Evolutionary conservation across 2,113 vertebrate genomes (phyloP).

Genomic region (Telmatochromis brachygnathus): DNA sequence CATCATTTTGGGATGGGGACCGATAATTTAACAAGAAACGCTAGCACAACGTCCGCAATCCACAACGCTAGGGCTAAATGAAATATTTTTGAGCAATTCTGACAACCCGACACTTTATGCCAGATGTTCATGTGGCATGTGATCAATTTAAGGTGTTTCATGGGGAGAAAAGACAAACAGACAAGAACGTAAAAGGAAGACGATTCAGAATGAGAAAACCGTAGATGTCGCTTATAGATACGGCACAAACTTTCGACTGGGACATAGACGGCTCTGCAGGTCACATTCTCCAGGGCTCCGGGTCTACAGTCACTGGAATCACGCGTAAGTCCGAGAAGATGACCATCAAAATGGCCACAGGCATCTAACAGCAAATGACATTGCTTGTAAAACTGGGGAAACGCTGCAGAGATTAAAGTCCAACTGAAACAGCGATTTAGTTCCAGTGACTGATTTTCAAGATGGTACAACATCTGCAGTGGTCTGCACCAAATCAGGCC

Average conservation of each 20-base stretch:
- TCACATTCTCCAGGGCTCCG: accelerated
- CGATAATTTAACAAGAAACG: neutral
- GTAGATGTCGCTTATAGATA: neutral
- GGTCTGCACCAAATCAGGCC: neutral
- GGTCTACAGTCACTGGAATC: neutral
- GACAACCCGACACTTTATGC: neutral
- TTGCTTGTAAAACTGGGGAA: neutral
- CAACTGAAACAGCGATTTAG: neutral
- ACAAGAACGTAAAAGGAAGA: neutral
- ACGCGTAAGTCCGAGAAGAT: neutral
- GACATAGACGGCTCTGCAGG: neutral
- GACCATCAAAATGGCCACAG: neutral
- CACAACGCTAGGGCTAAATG: neutral
- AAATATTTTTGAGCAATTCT: neutral
- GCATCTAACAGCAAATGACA: neutral
- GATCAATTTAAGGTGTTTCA: neutral
- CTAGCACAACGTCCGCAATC: neutral
- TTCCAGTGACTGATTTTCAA: neutral
- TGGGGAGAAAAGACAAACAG: neutral
- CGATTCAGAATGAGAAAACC: neutral
- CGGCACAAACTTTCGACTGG: neutral
- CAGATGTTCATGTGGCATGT: neutral
- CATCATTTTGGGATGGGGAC: neutral
- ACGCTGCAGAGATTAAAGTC: neutral
- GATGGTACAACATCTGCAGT: neutral